Evolutionary conservation across 2,888 invertebrate species (phyloP), one percentile per base, ranked within the genome.

Genomic region (Zaprionus lineosus): DNA sequence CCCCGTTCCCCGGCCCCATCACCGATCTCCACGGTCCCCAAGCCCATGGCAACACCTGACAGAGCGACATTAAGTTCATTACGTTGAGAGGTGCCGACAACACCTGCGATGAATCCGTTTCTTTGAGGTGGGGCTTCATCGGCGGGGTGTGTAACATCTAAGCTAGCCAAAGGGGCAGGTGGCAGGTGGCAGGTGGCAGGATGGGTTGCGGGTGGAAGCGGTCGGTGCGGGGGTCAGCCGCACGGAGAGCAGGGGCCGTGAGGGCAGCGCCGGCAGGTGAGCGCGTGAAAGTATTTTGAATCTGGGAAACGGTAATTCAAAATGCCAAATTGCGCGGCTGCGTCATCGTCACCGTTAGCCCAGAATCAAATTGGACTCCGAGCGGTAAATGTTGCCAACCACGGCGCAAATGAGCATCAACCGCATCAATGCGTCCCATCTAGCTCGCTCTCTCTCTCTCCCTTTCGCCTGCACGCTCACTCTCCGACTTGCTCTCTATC

Each of bases 61-160:
- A 69, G 70, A 74, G 69, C 68, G 67, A 76, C 76, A 77, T 71
- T 73, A 78, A 84, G 86, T 86, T 86, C 84, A 85, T 72, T 79
- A 86, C 74, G 79, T 59, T 63, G 59, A 60, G 67, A 70, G 51
- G 57, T 56, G 52, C 64, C 76, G 59, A 67, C 71, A 83, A 88
- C 87, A 87, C 87, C 88, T 87, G 87, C 73, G 87, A 68, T 72
- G 62, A 75, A 82, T 84, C 74, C 79, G 74, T 87, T 78, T 58
- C 37, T 28, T 58, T 61, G 37, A 52, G 41, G 53, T 41, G 56
- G 46, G 8, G 48, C 34, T n/a, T n/a, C n/a, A n/a, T n/a, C n/a
- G n/a, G n/a, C n/a, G n/a, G n/a, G n/a, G n/a, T n/a, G n/a, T n/a
- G n/a, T n/a, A n/a, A n/a, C n/a, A n/a, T n/a, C n/a, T n/a, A n/a